Evolutionary conservation across 2,113 vertebrate genomes (phyloP).

Genomic region (Larimichthys polyactis): DNA sequence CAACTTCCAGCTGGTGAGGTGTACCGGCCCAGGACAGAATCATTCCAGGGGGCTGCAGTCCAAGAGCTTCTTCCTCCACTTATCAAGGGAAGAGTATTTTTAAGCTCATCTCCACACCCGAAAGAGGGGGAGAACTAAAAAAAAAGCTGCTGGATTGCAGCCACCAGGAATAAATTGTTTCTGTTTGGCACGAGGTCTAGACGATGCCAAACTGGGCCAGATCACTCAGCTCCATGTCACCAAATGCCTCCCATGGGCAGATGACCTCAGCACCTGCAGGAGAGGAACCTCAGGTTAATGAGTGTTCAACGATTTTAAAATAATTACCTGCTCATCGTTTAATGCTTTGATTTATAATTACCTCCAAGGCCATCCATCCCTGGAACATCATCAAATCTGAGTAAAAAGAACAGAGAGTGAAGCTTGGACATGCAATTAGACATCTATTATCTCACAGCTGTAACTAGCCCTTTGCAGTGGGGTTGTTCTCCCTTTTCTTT

Average conservation of each 20-base stretch:
- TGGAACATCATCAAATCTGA: constrained; percentile 88
- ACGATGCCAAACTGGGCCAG: constrained; percentile 91
- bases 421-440: not conserved
- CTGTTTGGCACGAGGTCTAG: constrained; percentile 61
- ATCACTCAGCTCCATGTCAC: constrained; percentile 90
- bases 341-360: constrained; percentile 72
- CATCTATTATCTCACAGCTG: fast-evolving
- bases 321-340: not conserved
- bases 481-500: not conserved
- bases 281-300: not conserved
- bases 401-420: not conserved
- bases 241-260: constrained; percentile 93
- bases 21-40: not conserved
- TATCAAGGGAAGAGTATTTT: not conserved
- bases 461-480: not conserved
- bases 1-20: not conserved
- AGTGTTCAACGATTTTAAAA: not conserved
- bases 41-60: constrained; percentile 41
- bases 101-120: not conserved
- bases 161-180: constrained; percentile 28
- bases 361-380: constrained; percentile 91
- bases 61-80: constrained; percentile 26
- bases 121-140: not conserved
- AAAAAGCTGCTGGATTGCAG: constrained; percentile 43
- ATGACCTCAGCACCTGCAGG: constrained; percentile 74